Evolutionary conservation across 2,888 invertebrate species (phyloP).

Genomic region (Uropetala carovei): DNA sequence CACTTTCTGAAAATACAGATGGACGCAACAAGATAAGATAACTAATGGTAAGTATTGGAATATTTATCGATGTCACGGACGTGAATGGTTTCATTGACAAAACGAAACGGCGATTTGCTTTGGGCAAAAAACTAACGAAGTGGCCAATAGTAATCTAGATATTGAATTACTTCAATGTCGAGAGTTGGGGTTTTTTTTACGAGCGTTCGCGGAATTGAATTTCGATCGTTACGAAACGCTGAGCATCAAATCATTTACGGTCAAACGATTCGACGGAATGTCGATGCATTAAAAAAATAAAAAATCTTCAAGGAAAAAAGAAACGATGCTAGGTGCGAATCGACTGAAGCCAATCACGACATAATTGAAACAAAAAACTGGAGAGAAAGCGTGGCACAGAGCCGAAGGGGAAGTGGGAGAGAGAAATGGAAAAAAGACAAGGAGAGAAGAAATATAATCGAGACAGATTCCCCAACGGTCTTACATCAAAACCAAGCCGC

Average conservation of each 20-base stretch:
- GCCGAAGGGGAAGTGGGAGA: neutral
- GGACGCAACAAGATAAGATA: too few relatives aligned
- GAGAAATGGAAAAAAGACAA: neutral
- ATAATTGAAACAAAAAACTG: constrained; percentile 9
- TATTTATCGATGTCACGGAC: too few relatives aligned
- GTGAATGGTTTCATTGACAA: too few relatives aligned
- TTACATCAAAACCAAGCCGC: constrained; percentile 14
- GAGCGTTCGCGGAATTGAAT: too few relatives aligned
- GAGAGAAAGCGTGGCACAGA: constrained; percentile 25
- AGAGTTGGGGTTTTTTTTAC: too few relatives aligned
- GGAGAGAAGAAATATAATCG: constrained; percentile 27
- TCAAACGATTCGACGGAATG: neutral
- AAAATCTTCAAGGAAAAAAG: neutral
- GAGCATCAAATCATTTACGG: neutral
- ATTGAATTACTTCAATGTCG: too few relatives aligned
- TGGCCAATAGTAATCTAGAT: too few relatives aligned
- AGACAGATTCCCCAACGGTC: constrained; percentile 2
- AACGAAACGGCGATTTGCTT: too few relatives aligned
- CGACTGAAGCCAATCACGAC: neutral
- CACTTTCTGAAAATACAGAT: too few relatives aligned
- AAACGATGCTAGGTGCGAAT: neutral
- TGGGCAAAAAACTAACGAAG: too few relatives aligned
- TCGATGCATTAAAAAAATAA: neutral
- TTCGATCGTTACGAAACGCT: neutral
- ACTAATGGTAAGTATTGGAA: too few relatives aligned